Evolutionary conservation across 2,888 invertebrate genomes (phyloP).

Genomic region (Oligia strigilis): DNA sequence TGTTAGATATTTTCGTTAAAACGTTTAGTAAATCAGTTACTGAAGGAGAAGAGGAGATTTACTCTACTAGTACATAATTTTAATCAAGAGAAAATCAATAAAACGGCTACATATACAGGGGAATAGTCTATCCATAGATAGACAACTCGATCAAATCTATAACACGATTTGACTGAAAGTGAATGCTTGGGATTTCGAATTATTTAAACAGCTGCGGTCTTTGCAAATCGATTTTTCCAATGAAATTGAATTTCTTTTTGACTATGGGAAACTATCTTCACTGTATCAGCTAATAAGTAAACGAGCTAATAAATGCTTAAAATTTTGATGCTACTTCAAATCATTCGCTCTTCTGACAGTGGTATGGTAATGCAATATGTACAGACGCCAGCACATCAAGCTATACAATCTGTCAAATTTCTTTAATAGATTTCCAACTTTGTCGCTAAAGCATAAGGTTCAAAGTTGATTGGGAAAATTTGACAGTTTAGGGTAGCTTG

Average conservation of each 20-base stretch:
- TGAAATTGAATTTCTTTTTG: constrained; percentile 24
- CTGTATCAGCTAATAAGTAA: constrained; percentile 2
- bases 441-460: too few species aligned
- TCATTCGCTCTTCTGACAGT: not conserved
- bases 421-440: too few species aligned
- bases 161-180: constrained; percentile 20
- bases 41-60: too few species aligned
- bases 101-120: not conserved
- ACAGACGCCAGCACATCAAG: too few species aligned
- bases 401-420: too few species aligned
- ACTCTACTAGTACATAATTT: not conserved
- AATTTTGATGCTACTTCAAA: constrained; percentile 14
- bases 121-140: constrained; percentile 22
- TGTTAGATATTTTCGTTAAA: not conserved
- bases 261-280: constrained; percentile 1
- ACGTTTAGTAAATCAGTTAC: not conserved
- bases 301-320: constrained; percentile 5
- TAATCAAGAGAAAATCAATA: constrained; percentile 17
- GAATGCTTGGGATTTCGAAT: constrained; percentile 11
- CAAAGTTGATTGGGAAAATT: too few species aligned
- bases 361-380: not conserved
- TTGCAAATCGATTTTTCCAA: constrained; percentile 5
- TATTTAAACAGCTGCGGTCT: constrained; percentile 41
- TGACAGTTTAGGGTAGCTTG: too few species aligned
- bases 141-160: constrained; percentile 30